A percentile compares a stretch with the other conserved stretches of the same genome.
phyloP scores from a whole-genome alignment of 2,797 vertebrate species.

The Eupleurogrammus muticus region DNA sequence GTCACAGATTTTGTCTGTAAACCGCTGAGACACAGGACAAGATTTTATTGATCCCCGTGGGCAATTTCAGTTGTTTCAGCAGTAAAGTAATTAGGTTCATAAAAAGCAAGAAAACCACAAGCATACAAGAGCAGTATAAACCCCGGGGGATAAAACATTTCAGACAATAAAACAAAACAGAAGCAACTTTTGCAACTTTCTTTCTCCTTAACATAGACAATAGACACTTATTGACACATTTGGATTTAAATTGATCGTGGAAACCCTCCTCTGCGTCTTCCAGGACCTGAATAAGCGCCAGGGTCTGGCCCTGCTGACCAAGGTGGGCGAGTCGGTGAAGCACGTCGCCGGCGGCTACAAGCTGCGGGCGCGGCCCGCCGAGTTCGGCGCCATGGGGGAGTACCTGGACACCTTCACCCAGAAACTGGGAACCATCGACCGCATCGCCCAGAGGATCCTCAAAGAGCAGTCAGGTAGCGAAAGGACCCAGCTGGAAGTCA shows the following conservation, averaged over 20 bases:
- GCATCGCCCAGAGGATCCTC: slow-evolving; percentile 97
- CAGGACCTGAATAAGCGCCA: slow-evolving; percentile 98
- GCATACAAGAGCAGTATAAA: background rate
- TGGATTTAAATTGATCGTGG: background rate
- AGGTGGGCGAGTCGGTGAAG: slow-evolving; percentile 96
- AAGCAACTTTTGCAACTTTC: background rate
- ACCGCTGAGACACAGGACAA: slow-evolving; percentile 22
- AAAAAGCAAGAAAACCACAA: slow-evolving; percentile 5
- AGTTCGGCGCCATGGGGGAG: slow-evolving; percentile 93
- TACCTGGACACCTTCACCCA: slow-evolving; percentile 95
- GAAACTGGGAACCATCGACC: slow-evolving; percentile 97
- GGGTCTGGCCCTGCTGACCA: slow-evolving; percentile 92
- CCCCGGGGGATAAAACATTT: background rate
- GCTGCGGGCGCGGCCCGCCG: slow-evolving; percentile 90
- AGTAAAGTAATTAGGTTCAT: slow-evolving; percentile 23
- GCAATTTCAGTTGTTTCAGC: slow-evolving; percentile 32
- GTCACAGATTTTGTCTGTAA: slow-evolving; percentile 21
- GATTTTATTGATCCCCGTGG: slow-evolving; percentile 38
- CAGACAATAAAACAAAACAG: background rate
- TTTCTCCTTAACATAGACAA: too few species aligned
- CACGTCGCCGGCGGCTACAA: slow-evolving; percentile 95
- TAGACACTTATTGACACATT: background rate
- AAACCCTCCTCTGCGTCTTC: slow-evolving; percentile 5
- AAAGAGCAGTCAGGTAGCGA: slow-evolving; percentile 94
- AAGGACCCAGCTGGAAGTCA: background rate